Evolutionary conservation across 2,888 invertebrate species (phyloP).

Genomic region (Morinoia aosen): DNA sequence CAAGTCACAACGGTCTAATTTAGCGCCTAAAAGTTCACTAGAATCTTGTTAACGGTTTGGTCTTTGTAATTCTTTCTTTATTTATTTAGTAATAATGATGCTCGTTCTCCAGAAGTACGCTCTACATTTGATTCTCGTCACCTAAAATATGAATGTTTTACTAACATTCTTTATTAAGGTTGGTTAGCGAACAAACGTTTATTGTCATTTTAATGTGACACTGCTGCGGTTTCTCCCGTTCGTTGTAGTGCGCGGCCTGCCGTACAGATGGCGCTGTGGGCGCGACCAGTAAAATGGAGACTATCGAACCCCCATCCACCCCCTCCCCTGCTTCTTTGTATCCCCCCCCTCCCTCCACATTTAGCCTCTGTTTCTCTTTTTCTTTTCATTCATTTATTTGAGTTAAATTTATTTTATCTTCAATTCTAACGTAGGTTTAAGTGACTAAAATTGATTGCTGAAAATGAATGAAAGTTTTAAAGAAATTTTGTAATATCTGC

Average conservation of each 20-base stretch:
- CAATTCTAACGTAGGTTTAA: too few relatives aligned
- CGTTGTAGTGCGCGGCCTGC: not conserved
- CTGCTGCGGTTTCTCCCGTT: conserved; percentile 44
- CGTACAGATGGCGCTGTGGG: not conserved
- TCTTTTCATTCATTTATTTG: not conserved
- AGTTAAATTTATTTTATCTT: too few relatives aligned
- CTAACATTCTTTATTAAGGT: not conserved
- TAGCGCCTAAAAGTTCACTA: not conserved
- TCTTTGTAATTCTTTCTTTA: not conserved
- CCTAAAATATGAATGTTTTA: not conserved
- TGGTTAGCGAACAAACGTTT: conserved; percentile 19
- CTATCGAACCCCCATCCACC: conserved; percentile 19
- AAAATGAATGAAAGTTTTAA: too few relatives aligned
- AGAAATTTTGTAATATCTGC: too few relatives aligned
- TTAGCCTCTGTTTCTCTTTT: conserved; percentile 43
- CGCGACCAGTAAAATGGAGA: conserved; percentile 43
- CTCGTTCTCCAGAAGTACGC: not conserved
- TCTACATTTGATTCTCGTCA: not conserved
- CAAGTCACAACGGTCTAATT: not conserved
- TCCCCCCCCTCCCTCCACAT: not conserved
- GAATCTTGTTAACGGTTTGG: not conserved
- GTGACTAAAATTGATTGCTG: too few relatives aligned
- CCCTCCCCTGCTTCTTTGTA: not conserved
- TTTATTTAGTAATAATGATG: not conserved
- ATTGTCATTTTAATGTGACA: conserved; percentile 37